Evolutionary conservation across 2,113 vertebrate genomes (phyloP), one percentile per base, ranked within the genome.

Genomic region (Bothrops jararaca): DNA sequence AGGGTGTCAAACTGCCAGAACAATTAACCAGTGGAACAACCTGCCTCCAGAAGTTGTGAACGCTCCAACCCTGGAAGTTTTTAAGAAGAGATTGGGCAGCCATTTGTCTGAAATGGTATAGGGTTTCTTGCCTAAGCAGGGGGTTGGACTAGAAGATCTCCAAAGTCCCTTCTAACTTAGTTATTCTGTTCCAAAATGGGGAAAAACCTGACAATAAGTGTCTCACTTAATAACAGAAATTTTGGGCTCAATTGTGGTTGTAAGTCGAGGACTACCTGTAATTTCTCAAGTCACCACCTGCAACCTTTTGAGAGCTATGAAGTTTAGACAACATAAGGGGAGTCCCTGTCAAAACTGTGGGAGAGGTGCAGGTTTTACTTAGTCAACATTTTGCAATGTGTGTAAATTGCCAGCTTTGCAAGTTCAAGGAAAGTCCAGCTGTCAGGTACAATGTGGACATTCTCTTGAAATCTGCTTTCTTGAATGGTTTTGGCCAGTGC

Each of bases 311-410:
- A 24, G 86, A 96, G 95, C 26, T 24, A 85, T 94, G 57, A 58
- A 94, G 95, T 96, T 95, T 95, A 85, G 80, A 5, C 53, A 94
- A 92, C 95, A 91, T 89, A 93, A 94, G 92, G 93, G 92, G 85
- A 91, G 89, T 86, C 9, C 34, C 53, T 85, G 29, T 89, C 48
- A 91, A 53, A 53, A 57, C 54, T 92, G 85, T 93, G 57, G 93
- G 23, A 89, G 48, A 42, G 9, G 34, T 94, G 91, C 29, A 13
- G 58, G 91, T 48, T 52, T 94, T 93, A 90, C 92, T 50, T 94
- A 95, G 92, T 15, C 54, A 80, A 15, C 89, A 42, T 58, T 34
- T 85, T 93, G 86, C 12, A 90, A 94, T 94, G 92, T 93, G 4
- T 80, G 26, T 0, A 23, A 86, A 13, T 90, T 53, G 64, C 69